phyloP scores from a whole-genome alignment of 1,140 invertebrate genomes.

The Drosophila malerkotliana region DNA sequence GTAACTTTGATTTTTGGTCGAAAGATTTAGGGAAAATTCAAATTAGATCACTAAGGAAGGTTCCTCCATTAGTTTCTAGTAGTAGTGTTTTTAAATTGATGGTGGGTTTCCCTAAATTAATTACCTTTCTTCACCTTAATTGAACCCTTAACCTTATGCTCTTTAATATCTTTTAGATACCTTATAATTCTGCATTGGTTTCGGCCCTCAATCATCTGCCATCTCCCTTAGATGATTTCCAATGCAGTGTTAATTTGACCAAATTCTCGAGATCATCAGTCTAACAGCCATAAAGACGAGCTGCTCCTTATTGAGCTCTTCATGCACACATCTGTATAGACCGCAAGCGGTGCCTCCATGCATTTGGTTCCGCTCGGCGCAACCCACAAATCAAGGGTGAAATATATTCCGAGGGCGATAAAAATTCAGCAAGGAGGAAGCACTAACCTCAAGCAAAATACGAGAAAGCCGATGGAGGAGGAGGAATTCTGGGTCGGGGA shows the following conservation, averaged over 20 bases:
- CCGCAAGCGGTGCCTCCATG: constrained; percentile 24
- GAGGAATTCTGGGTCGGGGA: constrained; percentile 17
- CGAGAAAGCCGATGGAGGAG: constrained; percentile 16
- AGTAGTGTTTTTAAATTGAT: not conserved
- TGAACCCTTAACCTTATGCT: not conserved
- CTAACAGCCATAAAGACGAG: constrained; percentile 29
- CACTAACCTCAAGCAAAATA: constrained; percentile 41
- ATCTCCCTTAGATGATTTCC: constrained; percentile 2
- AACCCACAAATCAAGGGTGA: constrained; percentile 74
- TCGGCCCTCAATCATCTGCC: not conserved
- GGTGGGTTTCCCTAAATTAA: not conserved
- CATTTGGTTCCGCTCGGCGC: constrained; percentile 39
- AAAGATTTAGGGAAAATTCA: constrained; percentile 1
- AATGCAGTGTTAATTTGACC: constrained; percentile 70
- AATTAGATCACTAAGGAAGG: constrained; percentile 25
- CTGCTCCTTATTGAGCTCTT: constrained; percentile 22
- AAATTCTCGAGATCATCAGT: constrained; percentile 67
- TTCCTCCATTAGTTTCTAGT: not conserved
- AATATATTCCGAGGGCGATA: constrained; percentile 73
- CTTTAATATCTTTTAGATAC: not conserved
- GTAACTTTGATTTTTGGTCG: constrained; percentile 58
- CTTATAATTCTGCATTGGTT: not conserved
- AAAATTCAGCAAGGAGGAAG: constrained; percentile 34
- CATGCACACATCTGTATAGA: constrained; percentile 9
- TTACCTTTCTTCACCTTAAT: not conserved